A percentile compares a stretch with the other conserved stretches of the same genome.
Conservation (phyloP, 2,888 invertebrate genomes). For the Liposcelis brunnea region DNA sequence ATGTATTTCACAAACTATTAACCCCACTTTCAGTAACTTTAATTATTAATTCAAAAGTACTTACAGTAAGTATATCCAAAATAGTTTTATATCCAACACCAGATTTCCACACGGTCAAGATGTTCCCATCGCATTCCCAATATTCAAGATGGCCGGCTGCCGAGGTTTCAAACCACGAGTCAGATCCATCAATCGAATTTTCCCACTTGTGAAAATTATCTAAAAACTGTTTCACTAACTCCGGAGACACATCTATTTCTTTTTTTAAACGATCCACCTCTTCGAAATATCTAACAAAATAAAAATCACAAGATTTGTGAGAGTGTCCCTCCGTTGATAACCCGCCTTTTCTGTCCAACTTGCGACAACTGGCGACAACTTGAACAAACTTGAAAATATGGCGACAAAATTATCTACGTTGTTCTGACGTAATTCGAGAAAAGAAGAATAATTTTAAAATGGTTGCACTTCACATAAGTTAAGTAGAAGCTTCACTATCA, state of each 20-base stretch:
- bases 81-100: conserved; percentile 45
- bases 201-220: conserved; percentile 39
- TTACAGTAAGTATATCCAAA: conserved; percentile 49
- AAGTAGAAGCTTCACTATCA: too few relatives aligned
- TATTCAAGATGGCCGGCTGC: conserved; percentile 42
- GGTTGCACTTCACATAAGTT: too few relatives aligned
- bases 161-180: conserved; percentile 49
- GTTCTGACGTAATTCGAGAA: too few relatives aligned
- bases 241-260: conserved; percentile 9
- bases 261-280: conserved; percentile 12
- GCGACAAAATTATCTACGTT: too few relatives aligned
- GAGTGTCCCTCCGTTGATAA: too few relatives aligned
- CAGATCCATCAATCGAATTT: conserved; percentile 38
- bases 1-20: too few relatives aligned
- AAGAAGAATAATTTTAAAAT: too few relatives aligned
- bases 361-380: too few relatives aligned
- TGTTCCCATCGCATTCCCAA: conserved; percentile 51
- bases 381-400: too few relatives aligned
- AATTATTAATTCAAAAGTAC: conserved; percentile 12
- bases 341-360: too few relatives aligned
- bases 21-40: too few relatives aligned
- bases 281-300: conserved; percentile 19
- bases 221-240: conserved; percentile 30
- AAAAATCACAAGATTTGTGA: background rate
- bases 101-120: conserved; percentile 53